Evolutionary conservation across 2,888 invertebrate genomes (phyloP).

Genomic region (Stenodema calcarata): DNA sequence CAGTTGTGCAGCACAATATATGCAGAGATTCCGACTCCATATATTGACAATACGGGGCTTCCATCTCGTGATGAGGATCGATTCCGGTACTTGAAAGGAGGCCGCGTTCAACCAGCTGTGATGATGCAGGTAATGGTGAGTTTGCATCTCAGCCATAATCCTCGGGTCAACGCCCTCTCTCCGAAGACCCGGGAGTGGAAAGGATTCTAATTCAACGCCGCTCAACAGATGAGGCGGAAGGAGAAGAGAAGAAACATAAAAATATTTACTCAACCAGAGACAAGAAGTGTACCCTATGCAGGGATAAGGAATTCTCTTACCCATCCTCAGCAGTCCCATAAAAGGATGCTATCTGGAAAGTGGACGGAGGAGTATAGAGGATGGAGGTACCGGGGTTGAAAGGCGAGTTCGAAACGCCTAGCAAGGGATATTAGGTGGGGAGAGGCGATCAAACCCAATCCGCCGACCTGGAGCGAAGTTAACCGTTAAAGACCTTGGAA

Average conservation of each 20-base stretch:
- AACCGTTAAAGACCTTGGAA: slow-evolving; percentile 42
- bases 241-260: neutral
- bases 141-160: neutral
- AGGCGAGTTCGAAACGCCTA: neutral
- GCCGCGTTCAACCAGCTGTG: neutral
- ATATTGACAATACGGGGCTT: neutral
- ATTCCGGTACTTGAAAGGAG: neutral
- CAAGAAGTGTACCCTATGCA: neutral
- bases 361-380: neutral
- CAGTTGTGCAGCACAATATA: no score
- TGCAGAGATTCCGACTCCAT: no score
- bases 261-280: neutral
- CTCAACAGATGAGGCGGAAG: neutral
- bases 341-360: neutral
- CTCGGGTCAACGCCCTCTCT: neutral
- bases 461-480: slow-evolving; percentile 1
- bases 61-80: neutral
- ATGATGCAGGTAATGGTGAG: neutral
- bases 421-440: neutral
- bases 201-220: neutral
- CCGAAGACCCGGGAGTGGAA: neutral
- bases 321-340: neutral
- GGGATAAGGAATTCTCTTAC: neutral
- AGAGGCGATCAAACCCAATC: slow-evolving; percentile 28
- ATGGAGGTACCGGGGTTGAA: neutral